Evolutionary conservation across 2,797 vertebrate genomes (phyloP), one percentile per base, ranked within the genome.

Genomic region (Chaunax sp.): DNA sequence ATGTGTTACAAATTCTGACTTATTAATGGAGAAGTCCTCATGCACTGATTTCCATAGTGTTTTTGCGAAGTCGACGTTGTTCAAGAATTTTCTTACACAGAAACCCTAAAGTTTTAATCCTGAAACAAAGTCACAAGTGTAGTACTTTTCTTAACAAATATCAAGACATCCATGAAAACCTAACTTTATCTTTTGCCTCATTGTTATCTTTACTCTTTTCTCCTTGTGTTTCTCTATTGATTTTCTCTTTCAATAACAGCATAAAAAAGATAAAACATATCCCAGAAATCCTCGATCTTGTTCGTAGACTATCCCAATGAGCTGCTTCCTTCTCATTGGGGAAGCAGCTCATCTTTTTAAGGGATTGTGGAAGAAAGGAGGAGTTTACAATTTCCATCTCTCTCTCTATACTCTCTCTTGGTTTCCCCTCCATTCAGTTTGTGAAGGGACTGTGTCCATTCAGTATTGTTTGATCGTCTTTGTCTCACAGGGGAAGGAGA

Each of bases 361-460:
- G 82, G 80, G 75, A 81, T 78, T 75, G 78, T 69, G 58, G 76
- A 85, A 90, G 71, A 89, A 84, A 84, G 69, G 74, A 80, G 64
- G 46, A 75, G 46, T 82, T 52, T 82, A 43, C 80, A 74, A 84
- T 87, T 84, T 85, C 78, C 63, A 77, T 85, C 72, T 77, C 59
- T 77, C 70, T 83, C 61, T 87, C 70, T 77, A 43, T 82, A 50
- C 63, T 81, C 87, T 84, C 85, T 87, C 81, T 77, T 83, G 85
- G 77, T 75, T 91, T 84, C 72, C 79, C 57, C 58, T n/a, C n/a
- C 58, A 47, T 82, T 58, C 64, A 73, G 74, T 81, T 83, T 81
- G 72, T 71, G 82, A 69, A 83, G 85, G 85, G 81, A 92, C 81
- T 75, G 50, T 86, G 88, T 91, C 90, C 89, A 87, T 79, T 92